Conservation (phyloP, 2,113 vertebrate species). For the Turdus rufiventris region DNA sequence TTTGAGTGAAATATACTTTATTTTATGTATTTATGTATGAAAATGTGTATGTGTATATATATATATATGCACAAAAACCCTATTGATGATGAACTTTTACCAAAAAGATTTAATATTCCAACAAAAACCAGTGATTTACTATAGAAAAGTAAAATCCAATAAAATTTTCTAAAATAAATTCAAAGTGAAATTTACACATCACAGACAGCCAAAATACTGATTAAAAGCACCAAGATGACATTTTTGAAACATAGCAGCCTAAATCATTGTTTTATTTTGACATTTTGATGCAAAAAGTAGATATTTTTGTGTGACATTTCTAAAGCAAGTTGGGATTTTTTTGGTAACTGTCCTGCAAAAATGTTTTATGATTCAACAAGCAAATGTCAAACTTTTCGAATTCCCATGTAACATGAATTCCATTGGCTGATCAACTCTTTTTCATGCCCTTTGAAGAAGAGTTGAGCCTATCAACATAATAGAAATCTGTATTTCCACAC, state of each 20-base stretch:
- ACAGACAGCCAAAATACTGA: not conserved
- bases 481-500: not conserved
- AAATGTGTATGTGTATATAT: too few relatives aligned
- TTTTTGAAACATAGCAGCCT: constrained; percentile 43
- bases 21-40: not conserved
- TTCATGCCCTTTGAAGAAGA: not conserved
- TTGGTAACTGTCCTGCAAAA: constrained; percentile 30
- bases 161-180: not conserved
- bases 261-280: constrained; percentile 64
- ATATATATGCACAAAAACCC: not conserved
- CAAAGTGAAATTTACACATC: not conserved
- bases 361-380: constrained; percentile 41
- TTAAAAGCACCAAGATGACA: constrained; percentile 9
- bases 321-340: constrained; percentile 41
- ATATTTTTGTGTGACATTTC: constrained; percentile 57
- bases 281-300: constrained; percentile 50
- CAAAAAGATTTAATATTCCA: not conserved
- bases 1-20: not conserved
- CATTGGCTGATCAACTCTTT: constrained; percentile 8
- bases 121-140: not conserved
- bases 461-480: not conserved
- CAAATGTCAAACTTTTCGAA: constrained; percentile 47
- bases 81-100: not conserved
- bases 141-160: not conserved
- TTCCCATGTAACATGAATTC: constrained; percentile 20